Base-by-base conservation (phyloP, 2,888 invertebrate genomes). In the Pachycephus smyrnensis region DNA sequence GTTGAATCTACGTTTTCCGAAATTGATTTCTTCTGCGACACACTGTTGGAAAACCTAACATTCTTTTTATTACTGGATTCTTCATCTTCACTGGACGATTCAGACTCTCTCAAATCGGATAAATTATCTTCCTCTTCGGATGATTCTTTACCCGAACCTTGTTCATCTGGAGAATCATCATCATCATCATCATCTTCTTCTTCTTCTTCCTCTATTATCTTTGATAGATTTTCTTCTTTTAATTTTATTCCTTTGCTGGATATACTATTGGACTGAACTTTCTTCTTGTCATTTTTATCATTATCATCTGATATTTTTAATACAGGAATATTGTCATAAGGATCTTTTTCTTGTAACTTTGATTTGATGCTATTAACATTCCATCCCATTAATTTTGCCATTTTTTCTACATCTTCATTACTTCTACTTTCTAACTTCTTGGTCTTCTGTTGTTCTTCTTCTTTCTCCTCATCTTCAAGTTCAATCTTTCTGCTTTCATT, bases 81-180 rank as follows among this genome's bases (percentile, higher is more conserved):
- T 73, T 87, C 86, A 33, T 86, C 86, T 75, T 86, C 87, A 55
- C 84, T 85, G 1, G 86, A 85, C 35, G 82, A 83, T 37, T 84
- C 87, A 11, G 82, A 84, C 0, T 73, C 80, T 80, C 87, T 87
- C 37, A 89, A 81, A 79, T 89, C 89, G 6, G 87, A 87, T 36
- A 89, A 82, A 82, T 87, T 81, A 79, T 86, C 86, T 37, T 84
- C 83, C 33, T 80, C 83, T 36, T 82, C 81, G n/a, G 81, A 82
- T 4, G 76, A 23, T 31, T 71, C 69, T 15, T 69, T 68, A 68
- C 75, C 85, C n/a, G 81, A 80, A 33, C 77, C 79, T 69, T 83
- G 80, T 12, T 69, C 80, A 69, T 79, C 80, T 9, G 77, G 77
- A 68, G 79, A 73, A 73, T 76, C 73, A n/a, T 73, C 69, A 33